Evolutionary conservation across 2,888 invertebrate species (phyloP), one percentile per base, ranked within the genome.

Genomic region (Alsophila aescularia): DNA sequence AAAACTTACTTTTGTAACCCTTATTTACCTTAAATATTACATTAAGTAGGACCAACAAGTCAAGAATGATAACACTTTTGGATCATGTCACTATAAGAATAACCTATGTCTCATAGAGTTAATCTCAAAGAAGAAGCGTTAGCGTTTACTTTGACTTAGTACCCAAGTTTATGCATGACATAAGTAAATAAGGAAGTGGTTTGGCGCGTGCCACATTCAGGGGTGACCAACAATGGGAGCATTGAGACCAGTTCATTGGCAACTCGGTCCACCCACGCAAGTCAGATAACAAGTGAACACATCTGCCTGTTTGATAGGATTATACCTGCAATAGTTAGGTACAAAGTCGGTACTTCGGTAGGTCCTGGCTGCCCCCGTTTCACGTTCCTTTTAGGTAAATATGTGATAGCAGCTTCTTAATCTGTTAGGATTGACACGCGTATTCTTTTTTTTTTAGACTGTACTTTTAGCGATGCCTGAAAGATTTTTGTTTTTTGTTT

Each of bases 251-350:
- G 83, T 83, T 81, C 85, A 81, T 83, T 81, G 81, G 80, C 83
- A 81, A 83, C 83, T 70, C 72, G 73, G 77, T 84, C 87, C 83
- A 84, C 90, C 88, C 87, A 88, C 89, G 87, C 87, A 83, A 68
- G 50, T 67, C 63, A 72, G 90, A 90, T 90, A 90, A 88, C 88
- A 89, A 88, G 87, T 87, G 77, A 79, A 79, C 64, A 86, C 90
- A 90, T 88, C 90, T 90, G 90, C 89, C 85, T 76, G 67, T 81
- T 75, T 73, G 84, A 84, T 83, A 81, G 77, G 32, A 40, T 54
- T 71, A 75, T 77, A 77, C 63, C 58, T 64, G 60, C 52, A 48
- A 27, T 44, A 37, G 32, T 18, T 48, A 48, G n/a, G n/a, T n/a
- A n/a, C n/a, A n/a, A n/a, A n/a, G n/a, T n/a, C n/a, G n/a, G n/a